phyloP scores from a whole-genome alignment of 2,797 vertebrate genomes.

The Rhinichthys osculus region DNA sequence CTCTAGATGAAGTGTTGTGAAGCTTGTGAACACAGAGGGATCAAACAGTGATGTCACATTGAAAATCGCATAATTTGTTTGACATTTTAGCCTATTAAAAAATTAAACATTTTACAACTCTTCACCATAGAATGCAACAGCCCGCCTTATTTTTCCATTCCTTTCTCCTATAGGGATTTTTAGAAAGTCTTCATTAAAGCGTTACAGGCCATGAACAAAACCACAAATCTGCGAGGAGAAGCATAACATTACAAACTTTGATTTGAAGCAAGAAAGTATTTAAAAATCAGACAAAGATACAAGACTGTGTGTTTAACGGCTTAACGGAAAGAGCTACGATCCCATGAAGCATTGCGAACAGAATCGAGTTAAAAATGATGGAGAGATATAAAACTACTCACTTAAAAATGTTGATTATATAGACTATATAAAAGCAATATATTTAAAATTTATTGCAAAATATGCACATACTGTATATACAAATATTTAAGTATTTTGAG shows the following conservation, averaged over 20 bases:
- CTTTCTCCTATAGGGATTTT: no score
- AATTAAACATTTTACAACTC: not conserved
- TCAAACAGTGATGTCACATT: not conserved
- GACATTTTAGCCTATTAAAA: not conserved
- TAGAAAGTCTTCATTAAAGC: not conserved
- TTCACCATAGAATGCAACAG: not conserved
- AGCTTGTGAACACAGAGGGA: not conserved
- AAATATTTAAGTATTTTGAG: no score
- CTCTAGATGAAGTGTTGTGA: not conserved
- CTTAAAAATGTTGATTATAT: no score
- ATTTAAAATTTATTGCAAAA: no score
- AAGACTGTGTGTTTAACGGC: no score
- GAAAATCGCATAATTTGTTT: not conserved
- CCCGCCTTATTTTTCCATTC: no score
- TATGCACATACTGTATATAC: no score
- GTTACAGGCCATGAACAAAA: not conserved
- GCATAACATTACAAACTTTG: not conserved
- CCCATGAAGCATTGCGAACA: no score
- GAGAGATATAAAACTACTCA: no score
- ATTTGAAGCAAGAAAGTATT: not conserved
- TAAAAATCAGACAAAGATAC: no score
- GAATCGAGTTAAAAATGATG: no score
- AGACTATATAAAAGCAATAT: no score
- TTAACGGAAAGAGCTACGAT: not conserved
- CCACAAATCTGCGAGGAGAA: not conserved